Conservation (phyloP, 2,888 invertebrate genomes). For the Brenthis hecate region DNA sequence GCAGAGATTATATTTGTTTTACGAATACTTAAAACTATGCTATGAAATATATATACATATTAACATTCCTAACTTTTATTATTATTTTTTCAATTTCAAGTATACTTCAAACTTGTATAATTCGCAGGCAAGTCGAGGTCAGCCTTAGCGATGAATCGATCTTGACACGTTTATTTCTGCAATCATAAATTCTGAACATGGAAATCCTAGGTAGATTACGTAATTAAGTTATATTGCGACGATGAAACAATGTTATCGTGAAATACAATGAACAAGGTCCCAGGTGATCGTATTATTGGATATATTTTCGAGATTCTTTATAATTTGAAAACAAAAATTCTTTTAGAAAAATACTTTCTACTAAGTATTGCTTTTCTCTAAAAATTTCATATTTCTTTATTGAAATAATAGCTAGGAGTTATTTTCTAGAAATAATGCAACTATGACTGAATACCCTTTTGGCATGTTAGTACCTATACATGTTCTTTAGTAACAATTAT, state of each 20-base stretch:
- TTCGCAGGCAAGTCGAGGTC: neutral
- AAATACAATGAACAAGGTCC: constrained; percentile 36
- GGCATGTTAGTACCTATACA: constrained; percentile 5
- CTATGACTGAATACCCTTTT: neutral
- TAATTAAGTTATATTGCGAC: constrained; percentile 33
- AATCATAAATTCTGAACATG: constrained; percentile 22
- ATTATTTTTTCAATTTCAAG: neutral
- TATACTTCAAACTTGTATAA: neutral
- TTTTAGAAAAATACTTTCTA: too few relatives aligned
- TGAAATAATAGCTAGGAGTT: too few relatives aligned
- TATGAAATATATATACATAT: too few relatives aligned
- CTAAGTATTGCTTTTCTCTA: too few relatives aligned
- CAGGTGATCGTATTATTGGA: constrained; percentile 17
- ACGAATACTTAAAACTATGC: too few relatives aligned
- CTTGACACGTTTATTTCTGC: constrained; percentile 1
- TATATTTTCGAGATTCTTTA: constrained; percentile 1
- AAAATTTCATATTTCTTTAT: too few relatives aligned
- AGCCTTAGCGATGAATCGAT: constrained; percentile 5
- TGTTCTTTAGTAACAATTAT: constrained; percentile 10
- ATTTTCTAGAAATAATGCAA: neutral
- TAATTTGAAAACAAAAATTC: too few relatives aligned
- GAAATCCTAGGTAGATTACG: constrained; percentile 19
- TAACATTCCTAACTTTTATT: neutral
- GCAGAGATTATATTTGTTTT: too few relatives aligned
- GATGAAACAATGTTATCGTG: constrained; percentile 38